Evolutionary conservation across 2,888 invertebrate genomes (phyloP).

Genomic region (Helleia helle): DNA sequence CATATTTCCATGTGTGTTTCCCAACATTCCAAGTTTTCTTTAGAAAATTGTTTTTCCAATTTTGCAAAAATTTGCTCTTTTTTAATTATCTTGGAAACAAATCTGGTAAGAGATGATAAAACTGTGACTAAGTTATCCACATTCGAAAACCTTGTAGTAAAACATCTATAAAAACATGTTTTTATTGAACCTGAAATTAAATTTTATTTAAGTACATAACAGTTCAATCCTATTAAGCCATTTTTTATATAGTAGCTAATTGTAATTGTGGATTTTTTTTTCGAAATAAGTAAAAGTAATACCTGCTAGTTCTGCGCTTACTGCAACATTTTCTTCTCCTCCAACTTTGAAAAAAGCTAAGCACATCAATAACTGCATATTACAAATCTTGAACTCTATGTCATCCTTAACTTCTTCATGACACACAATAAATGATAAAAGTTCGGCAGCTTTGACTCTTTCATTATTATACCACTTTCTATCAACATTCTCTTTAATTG

Average conservation of each 20-base stretch:
- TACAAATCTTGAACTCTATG: conserved; percentile 77
- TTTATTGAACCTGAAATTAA: conserved; percentile 73
- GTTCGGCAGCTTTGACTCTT: conserved; percentile 77
- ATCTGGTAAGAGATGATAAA: conserved; percentile 72
- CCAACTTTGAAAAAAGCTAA: conserved; percentile 77
- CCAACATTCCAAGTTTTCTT: conserved; percentile 76
- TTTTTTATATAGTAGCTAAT: too few species aligned
- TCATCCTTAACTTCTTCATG: conserved; percentile 70
- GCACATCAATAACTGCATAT: conserved; percentile 78
- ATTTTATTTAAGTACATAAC: too few species aligned
- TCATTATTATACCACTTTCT: conserved; percentile 80
- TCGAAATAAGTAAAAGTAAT: conserved; percentile 21
- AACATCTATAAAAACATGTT: conserved; percentile 79
- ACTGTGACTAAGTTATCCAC: conserved; percentile 76
- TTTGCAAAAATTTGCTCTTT: conserved; percentile 62
- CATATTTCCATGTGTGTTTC: conserved; percentile 72
- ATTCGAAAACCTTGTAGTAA: conserved; percentile 79
- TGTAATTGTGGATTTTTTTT: too few species aligned
- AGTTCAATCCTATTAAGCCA: too few species aligned
- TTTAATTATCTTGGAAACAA: conserved; percentile 69
- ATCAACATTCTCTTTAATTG: conserved; percentile 55
- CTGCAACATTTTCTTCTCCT: conserved; percentile 55
- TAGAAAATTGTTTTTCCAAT: conserved; percentile 73
- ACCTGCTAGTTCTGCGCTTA: conserved; percentile 77
- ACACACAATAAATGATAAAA: conserved; percentile 62